These are phyloP conservation scores for Ibycter americanus DNA, from an alignment of 2,797 vertebrate species.

Conservation along the genomic window DNA sequence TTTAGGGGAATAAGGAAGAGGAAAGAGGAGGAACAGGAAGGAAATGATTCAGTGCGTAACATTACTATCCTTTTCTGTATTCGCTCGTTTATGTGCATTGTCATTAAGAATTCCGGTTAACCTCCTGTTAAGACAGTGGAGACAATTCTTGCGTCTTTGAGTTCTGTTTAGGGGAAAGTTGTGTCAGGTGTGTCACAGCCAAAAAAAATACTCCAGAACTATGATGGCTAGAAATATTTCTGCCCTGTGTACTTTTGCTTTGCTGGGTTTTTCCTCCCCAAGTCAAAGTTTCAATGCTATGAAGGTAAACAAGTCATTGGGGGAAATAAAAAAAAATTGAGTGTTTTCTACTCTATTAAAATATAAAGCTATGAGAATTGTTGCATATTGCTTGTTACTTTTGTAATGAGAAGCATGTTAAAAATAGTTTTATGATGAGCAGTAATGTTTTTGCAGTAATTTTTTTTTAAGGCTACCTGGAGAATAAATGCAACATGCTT, in stretches of 20 bases:
- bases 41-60: slow-evolving; percentile 25
- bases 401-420: background rate
- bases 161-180: background rate
- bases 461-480: slow-evolving; percentile 19
- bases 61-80: background rate
- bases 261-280: background rate
- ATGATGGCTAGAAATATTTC: background rate
- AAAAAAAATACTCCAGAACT: background rate
- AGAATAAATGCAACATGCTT: slow-evolving; percentile 7
- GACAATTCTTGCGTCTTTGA: background rate
- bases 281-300: background rate
- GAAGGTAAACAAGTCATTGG: background rate
- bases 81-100: background rate
- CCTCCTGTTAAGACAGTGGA: background rate
- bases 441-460: background rate
- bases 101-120: slow-evolving; percentile 16
- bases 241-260: background rate
- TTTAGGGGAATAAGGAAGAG: slow-evolving; percentile 23
- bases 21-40: slow-evolving; percentile 50
- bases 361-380: background rate
- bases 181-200: background rate
- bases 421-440: background rate
- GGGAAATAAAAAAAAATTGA: too few species aligned
- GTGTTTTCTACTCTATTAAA: background rate
- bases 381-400: background rate